Evolutionary conservation across 2,113 vertebrate genomes (phyloP).

Genomic region (Charadrius vociferus): DNA sequence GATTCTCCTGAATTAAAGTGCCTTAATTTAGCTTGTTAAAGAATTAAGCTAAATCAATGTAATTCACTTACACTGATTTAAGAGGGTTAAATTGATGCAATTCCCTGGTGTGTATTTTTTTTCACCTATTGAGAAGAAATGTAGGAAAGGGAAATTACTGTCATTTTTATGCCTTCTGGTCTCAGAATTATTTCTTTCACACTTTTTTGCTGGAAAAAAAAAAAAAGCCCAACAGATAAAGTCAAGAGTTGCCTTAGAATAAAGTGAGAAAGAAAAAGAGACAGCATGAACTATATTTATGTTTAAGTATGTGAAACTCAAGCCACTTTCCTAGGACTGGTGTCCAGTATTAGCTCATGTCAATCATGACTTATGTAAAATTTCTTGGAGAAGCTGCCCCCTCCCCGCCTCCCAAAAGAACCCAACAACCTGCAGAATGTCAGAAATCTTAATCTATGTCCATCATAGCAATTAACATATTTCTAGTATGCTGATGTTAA

Average conservation of each 20-base stretch:
- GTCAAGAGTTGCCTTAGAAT: background rate
- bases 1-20: background rate
- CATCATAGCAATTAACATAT: background rate
- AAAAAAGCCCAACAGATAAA: background rate
- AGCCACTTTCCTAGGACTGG: background rate
- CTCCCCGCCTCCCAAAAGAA: background rate
- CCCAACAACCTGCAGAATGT: fast-evolving
- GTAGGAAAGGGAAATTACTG: background rate
- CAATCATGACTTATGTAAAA: background rate
- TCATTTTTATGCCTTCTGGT: background rate
- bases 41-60: constrained; percentile 16
- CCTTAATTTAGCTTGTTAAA: constrained; percentile 1
- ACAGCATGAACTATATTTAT: fast-evolving
- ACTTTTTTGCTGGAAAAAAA: background rate
- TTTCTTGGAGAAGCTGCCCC: background rate
- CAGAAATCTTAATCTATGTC: background rate
- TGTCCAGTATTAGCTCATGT: background rate
- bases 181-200: background rate
- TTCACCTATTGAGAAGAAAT: background rate
- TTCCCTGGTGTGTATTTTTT: background rate
- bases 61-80: constrained; percentile 2
- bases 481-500: background rate
- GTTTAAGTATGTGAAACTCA: background rate
- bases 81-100: background rate
- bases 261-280: background rate